Evolutionary conservation across 2,113 vertebrate genomes (phyloP).

Genomic region (Oostethus manadensis): DNA sequence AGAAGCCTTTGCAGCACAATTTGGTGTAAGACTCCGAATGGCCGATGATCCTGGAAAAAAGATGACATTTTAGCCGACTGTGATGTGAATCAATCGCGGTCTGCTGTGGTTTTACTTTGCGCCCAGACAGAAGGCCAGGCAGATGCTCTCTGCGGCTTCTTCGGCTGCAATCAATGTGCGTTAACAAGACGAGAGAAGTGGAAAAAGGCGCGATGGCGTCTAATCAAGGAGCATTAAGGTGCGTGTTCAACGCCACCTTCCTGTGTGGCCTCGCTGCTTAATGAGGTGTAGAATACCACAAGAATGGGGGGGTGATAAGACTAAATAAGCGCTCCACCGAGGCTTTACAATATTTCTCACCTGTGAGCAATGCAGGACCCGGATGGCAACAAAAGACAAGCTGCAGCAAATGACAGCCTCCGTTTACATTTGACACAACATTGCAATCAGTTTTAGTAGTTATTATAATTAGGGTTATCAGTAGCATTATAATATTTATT

Average conservation of each 20-base stretch:
- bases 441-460: too few species aligned
- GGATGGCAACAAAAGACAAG: too few species aligned
- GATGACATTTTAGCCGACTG: constrained; percentile 4
- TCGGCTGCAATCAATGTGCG: constrained; percentile 49
- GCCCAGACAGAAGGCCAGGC: constrained; percentile 30
- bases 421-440: too few species aligned
- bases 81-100: constrained; percentile 6
- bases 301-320: constrained; percentile 23
- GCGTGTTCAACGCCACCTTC: constrained; percentile 1
- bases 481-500: too few species aligned
- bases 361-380: constrained; percentile 5
- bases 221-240: constrained; percentile 55
- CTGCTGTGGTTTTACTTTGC: background rate
- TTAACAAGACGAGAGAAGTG: constrained; percentile 20
- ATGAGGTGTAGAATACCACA: constrained; percentile 53
- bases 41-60: constrained; percentile 52
- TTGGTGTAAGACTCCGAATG: constrained; percentile 87
- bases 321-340: background rate
- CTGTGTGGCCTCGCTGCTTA: constrained; percentile 55
- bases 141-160: constrained; percentile 33
- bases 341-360: background rate
- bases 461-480: too few species aligned
- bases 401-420: too few species aligned
- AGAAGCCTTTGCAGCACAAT: constrained; percentile 97
- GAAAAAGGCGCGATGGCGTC: constrained; percentile 30